Percentiles rank a stretch among this genome's conserved stretches.
Conservation (phyloP, 2,888 invertebrate species). For the Margaritifera margaritifera region DNA sequence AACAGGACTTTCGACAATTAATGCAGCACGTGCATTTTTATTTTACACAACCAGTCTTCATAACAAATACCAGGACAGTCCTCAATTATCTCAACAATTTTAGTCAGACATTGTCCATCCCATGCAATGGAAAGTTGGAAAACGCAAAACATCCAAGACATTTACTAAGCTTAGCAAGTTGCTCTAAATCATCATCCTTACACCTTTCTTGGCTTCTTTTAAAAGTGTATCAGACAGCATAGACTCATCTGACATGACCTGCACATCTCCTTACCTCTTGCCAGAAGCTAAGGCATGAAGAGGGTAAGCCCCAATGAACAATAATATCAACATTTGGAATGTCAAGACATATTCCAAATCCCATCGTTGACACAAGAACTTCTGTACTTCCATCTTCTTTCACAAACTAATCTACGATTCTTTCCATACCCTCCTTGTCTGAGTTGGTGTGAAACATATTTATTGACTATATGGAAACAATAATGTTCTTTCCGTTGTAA, state of each 20-base stretch:
- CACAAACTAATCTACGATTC: slow-evolving; percentile 18
- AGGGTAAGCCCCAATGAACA: slow-evolving; percentile 25
- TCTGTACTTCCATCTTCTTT: slow-evolving; percentile 7
- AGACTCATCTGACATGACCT: slow-evolving; percentile 6
- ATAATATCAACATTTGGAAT: slow-evolving; percentile 25
- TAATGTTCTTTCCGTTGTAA: slow-evolving; percentile 7
- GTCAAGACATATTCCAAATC: slow-evolving; percentile 34
- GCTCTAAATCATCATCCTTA: neutral
- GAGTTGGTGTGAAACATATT: slow-evolving; percentile 31
- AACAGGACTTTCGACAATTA: slow-evolving; percentile 6
- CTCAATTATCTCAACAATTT: neutral
- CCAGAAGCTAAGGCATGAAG: slow-evolving; percentile 18
- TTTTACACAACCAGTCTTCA: slow-evolving; percentile 6
- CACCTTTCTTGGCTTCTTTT: slow-evolving; percentile 3
- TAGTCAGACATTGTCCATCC: slow-evolving; percentile 3
- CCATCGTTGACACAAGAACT: slow-evolving; percentile 25
- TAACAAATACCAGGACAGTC: neutral
- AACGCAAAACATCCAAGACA: slow-evolving; percentile 2
- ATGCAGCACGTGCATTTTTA: slow-evolving; percentile 15
- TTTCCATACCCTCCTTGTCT: slow-evolving; percentile 14
- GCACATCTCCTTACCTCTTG: slow-evolving; percentile 27
- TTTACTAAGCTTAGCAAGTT: neutral
- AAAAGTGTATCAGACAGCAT: slow-evolving; percentile 11
- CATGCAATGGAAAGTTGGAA: slow-evolving; percentile 1
- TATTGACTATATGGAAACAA: slow-evolving; percentile 18